These are phyloP conservation scores for Laticauda colubrina DNA, from an alignment of 2,113 vertebrate species.

Conservation along the genomic window DNA sequence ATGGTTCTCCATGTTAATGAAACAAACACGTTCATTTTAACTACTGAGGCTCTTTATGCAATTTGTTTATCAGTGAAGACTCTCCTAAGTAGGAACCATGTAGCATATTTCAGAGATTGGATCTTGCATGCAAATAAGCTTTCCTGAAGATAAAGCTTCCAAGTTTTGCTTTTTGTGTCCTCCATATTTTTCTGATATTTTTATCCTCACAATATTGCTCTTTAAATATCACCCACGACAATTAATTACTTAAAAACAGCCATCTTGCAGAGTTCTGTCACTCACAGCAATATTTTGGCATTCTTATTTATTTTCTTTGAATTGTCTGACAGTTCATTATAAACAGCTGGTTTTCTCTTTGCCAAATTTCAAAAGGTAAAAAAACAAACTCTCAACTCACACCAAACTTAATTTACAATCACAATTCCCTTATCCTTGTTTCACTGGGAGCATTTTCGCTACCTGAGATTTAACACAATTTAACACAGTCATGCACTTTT, in stretches of 20 bases:
- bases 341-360: slow-evolving; percentile 22
- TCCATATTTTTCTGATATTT: background rate
- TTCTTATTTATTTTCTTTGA: slow-evolving; percentile 31
- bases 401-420: slow-evolving; percentile 15
- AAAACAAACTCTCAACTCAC: background rate
- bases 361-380: background rate
- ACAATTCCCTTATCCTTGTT: too few relatives aligned
- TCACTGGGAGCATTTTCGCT: background rate
- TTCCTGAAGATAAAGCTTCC: slow-evolving; percentile 26
- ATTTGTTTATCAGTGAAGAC: slow-evolving; percentile 49
- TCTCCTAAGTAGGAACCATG: slow-evolving; percentile 41
- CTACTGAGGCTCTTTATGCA: slow-evolving; percentile 18
- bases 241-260: slow-evolving; percentile 3
- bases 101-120: slow-evolving; percentile 35
- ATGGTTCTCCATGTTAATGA: slow-evolving; percentile 46
- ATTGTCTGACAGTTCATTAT: slow-evolving; percentile 14
- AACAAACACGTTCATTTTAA: slow-evolving; percentile 29
- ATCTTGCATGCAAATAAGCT: slow-evolving; percentile 19
- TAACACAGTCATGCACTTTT: background rate
- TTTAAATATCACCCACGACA: slow-evolving; percentile 27
- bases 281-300: background rate
- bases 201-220: background rate
- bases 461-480: background rate
- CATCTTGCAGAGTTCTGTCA: slow-evolving; percentile 21
- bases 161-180: slow-evolving; percentile 24